Base-by-base conservation (phyloP, 2,888 invertebrate genomes). In the Microchrysa polita region DNA sequence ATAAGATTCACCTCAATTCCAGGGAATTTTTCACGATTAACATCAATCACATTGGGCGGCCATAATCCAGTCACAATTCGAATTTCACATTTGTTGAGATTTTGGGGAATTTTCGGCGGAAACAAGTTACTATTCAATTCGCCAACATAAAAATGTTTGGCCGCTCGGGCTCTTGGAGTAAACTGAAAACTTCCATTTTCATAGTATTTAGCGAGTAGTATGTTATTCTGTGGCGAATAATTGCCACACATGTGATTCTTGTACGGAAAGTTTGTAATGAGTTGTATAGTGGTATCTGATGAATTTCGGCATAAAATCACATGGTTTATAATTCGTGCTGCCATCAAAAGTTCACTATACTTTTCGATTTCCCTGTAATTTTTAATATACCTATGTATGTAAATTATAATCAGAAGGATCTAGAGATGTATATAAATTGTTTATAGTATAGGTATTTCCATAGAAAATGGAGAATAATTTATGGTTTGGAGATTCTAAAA, bases 31-130 rank as follows among this genome's bases (percentile, higher is more conserved):
- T 44, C 12, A 14, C 73, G 74, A 40, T 67, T 44, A 2, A 75
- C 67, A 63, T 75, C 72, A 48, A 75, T 75, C 9, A 75, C 74
- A 69, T 75, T 74, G 10, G 75, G 75, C 18, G 75, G 75, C 74
- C 74, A 75, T 10, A 75, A 48, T 18, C 75, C 75, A 57, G 75
- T 75, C 1, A 74, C 74, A 48, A 75, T 74, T 67, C 42, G 42
- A n/a, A 75, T 27, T 69, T 40, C 44, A 67, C 75, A 75, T 14
- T 48, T 40, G 1, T 73, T 40, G 2, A 75, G 63, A 67, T 74
- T 59, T 1, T 12, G 18, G 22, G 75, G 75, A 9, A 75, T 63
- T 74, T 75, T 75, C 10, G 73, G 23, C 16, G 74, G 74, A 52
- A 72, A 75, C 27, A 74, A 18, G n/a, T 48, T 10, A 48, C 48